Evolutionary conservation across 2,797 vertebrate species (phyloP).

Genomic region (Lithobates sylvaticus): DNA sequence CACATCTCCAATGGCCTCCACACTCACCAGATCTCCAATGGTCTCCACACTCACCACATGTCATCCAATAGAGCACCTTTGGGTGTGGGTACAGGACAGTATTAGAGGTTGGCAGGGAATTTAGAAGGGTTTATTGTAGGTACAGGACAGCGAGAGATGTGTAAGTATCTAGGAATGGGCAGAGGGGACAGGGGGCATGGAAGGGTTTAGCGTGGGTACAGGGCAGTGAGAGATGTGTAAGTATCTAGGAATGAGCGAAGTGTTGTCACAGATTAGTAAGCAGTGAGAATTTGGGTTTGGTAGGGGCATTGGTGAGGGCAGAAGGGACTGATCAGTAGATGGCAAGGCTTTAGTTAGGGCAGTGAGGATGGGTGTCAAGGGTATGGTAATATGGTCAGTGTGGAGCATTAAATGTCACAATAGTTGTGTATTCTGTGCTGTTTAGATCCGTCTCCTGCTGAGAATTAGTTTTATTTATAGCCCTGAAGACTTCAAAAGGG

Average conservation of each 20-base stretch:
- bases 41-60: no score
- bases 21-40: no score
- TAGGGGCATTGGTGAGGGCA: no score
- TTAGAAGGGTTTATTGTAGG: not conserved
- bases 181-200: not conserved
- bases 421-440: not conserved
- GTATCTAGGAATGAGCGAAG: not conserved
- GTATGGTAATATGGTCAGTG: no score
- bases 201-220: not conserved
- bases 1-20: no score
- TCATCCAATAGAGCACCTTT: no score
- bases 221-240: not conserved
- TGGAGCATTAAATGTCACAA: not conserved
- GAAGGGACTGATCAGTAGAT: not conserved
- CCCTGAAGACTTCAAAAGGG: constrained; percentile 11
- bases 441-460: not conserved
- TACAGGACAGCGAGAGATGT: not conserved
- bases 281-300: not conserved
- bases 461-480: constrained; percentile 32
- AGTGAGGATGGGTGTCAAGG: no score
- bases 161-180: no score
- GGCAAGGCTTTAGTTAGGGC: not conserved
- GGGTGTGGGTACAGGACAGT: no score
- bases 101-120: no score
- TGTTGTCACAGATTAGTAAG: not conserved